Conservation (phyloP, 2,797 vertebrate genomes). For the Eulemur coronatus region DNA sequence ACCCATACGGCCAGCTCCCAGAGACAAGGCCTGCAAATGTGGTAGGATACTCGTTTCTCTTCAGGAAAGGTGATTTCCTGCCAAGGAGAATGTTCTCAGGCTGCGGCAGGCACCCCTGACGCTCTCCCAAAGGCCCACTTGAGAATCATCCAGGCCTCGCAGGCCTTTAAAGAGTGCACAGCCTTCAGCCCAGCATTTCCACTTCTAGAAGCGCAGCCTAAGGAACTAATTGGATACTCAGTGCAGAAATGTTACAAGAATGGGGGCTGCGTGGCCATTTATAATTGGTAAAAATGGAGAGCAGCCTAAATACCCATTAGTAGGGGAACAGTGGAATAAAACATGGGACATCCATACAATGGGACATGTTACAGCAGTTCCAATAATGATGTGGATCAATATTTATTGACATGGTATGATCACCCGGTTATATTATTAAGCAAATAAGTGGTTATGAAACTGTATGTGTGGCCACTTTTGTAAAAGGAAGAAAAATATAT, state of each 20-base stretch:
- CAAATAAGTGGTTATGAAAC: neutral
- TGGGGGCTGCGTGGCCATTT: neutral
- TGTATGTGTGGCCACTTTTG: neutral
- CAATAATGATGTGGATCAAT: neutral
- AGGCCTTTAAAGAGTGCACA: neutral
- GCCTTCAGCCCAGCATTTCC: neutral
- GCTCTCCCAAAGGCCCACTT: neutral
- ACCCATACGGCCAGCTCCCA: neutral
- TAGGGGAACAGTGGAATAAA: neutral
- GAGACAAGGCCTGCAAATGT: neutral
- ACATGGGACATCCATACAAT: neutral
- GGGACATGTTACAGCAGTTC: neutral
- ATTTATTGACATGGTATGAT: neutral
- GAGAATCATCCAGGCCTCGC: neutral
- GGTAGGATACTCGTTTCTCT: neutral
- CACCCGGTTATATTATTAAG: neutral
- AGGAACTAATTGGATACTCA: neutral
- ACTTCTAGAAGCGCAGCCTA: neutral
- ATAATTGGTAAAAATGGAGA: neutral
- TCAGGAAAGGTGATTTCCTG: neutral
- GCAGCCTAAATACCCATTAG: neutral
- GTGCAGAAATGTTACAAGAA: neutral
- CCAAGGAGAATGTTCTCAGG: neutral
- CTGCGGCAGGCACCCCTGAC: neutral
- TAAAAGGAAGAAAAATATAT: neutral